Evolutionary conservation across 2,888 invertebrate species (phyloP).

Genomic region (Orchesella flavescens): DNA sequence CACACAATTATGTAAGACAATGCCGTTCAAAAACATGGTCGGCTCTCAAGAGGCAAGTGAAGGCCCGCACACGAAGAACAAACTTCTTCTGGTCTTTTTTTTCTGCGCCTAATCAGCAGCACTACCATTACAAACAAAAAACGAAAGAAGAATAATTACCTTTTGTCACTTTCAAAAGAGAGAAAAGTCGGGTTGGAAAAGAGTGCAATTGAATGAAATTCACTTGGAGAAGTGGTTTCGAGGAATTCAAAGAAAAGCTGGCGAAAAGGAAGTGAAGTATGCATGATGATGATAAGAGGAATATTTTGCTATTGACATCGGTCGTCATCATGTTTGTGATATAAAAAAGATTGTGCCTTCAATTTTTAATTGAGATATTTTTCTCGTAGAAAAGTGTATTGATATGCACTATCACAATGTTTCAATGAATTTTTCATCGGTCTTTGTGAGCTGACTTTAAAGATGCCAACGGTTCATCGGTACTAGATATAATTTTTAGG

Average conservation of each 20-base stretch:
- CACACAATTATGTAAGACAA: slow-evolving; percentile 27
- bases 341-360: too few relatives aligned
- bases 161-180: slow-evolving; percentile 10
- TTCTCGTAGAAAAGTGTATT: too few relatives aligned
- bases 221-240: not conserved
- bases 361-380: too few relatives aligned
- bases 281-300: too few relatives aligned
- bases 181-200: not conserved
- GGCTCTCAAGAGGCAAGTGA: not conserved
- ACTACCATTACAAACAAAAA: slow-evolving; percentile 1
- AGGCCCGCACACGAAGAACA: slow-evolving; percentile 42
- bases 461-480: too few relatives aligned
- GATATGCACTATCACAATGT: too few relatives aligned
- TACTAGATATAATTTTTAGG: too few relatives aligned
- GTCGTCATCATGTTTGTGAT: not conserved
- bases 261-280: not conserved
- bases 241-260: not conserved
- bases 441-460: too few relatives aligned
- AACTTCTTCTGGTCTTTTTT: slow-evolving; percentile 11
- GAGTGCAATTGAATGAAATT: not conserved
- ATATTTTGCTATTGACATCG: not conserved
- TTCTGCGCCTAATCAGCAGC: slow-evolving; percentile 33
- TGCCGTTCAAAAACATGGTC: slow-evolving; percentile 3
- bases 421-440: too few relatives aligned
- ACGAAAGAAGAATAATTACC: not conserved